Conservation (phyloP, 2,888 invertebrate species). For the Oeneis ivallda region DNA sequence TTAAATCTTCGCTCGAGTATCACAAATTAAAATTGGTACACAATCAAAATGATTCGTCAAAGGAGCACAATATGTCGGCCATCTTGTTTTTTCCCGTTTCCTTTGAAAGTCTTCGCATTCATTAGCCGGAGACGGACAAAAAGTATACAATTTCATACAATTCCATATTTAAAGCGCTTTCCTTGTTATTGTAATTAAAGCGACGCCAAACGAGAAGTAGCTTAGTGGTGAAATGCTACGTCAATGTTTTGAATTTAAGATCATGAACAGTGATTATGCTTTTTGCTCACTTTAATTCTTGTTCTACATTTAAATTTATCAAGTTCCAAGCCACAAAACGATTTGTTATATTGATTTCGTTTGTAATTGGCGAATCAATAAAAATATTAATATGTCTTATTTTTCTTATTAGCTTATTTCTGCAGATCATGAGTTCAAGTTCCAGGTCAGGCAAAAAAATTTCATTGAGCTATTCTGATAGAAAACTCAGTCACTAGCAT, state of each 20-base stretch:
- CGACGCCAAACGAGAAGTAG: constrained; percentile 32
- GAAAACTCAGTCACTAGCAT: too few relatives aligned
- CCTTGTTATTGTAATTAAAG: constrained; percentile 37
- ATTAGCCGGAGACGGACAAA: constrained; percentile 27
- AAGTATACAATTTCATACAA: constrained; percentile 37
- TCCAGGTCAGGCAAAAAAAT: too few relatives aligned
- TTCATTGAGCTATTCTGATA: too few relatives aligned
- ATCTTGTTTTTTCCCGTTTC: constrained; percentile 21
- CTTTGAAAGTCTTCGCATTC: constrained; percentile 30
- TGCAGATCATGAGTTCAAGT: too few relatives aligned
- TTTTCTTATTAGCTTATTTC: too few relatives aligned
- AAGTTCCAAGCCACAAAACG: too few relatives aligned
- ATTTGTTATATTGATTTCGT: too few relatives aligned
- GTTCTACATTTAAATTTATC: neutral
- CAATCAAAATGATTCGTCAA: neutral
- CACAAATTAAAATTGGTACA: neutral
- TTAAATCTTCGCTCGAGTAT: neutral
- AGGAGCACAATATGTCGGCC: constrained; percentile 11
- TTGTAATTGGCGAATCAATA: too few relatives aligned
- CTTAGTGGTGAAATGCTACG: constrained; percentile 25
- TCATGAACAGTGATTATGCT: neutral
- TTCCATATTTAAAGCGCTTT: constrained; percentile 37
- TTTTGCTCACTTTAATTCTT: neutral
- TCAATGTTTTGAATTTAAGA: neutral
- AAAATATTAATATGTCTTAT: too few relatives aligned